Evolutionary conservation across 1,140 invertebrate genomes (phyloP).

Genomic region (Calephelis virginiensis): DNA sequence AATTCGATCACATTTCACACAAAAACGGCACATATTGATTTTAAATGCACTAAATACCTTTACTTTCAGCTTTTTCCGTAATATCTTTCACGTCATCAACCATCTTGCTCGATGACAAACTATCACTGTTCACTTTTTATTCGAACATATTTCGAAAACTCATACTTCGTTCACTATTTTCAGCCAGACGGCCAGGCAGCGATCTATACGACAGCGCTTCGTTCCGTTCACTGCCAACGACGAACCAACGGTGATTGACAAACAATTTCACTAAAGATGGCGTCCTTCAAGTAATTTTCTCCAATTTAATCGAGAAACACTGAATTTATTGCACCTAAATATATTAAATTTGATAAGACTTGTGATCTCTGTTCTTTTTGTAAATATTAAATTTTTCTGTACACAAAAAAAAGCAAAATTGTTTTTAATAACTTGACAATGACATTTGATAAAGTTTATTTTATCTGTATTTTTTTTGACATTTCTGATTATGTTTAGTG

Average conservation of each 20-base stretch:
- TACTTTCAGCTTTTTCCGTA: conserved; percentile 75
- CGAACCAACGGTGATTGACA: conserved; percentile 52
- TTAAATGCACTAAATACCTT: conserved; percentile 73
- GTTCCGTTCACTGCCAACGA: conserved; percentile 74
- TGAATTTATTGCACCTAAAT: not conserved
- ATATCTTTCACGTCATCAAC: conserved; percentile 76
- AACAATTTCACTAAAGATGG: conserved; percentile 52
- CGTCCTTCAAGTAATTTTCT: conserved; percentile 39
- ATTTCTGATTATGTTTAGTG: no score
- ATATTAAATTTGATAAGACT: not conserved
- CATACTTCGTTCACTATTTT: conserved; percentile 76
- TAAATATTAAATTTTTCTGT: no score
- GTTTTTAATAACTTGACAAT: no score
- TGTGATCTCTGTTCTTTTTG: not conserved
- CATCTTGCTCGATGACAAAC: conserved; percentile 76
- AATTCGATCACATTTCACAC: conserved; percentile 72
- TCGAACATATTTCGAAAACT: conserved; percentile 77
- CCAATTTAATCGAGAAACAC: not conserved
- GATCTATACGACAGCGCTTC: conserved; percentile 73
- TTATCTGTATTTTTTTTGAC: no score
- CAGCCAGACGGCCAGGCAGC: conserved; percentile 72
- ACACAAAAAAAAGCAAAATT: no score
- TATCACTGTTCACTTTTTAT: conserved; percentile 75
- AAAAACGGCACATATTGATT: conserved; percentile 69
- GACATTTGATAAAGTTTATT: no score